phyloP scores from a whole-genome alignment of 2,797 vertebrate genomes.

The Peromyscus melanophrys region DNA sequence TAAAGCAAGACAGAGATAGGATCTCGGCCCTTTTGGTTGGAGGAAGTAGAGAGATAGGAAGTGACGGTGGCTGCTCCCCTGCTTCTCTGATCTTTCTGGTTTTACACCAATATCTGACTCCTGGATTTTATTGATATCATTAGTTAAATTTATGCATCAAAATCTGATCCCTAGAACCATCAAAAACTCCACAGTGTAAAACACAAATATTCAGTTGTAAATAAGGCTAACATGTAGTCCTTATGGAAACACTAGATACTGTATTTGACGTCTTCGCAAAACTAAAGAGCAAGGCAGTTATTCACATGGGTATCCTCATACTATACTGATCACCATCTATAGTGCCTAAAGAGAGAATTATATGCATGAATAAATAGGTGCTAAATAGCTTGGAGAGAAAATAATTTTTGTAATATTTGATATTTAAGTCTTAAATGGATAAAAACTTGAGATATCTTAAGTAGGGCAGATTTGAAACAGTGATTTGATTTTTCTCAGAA shows the following conservation, averaged over 20 bases:
- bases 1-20: too few relatives aligned
- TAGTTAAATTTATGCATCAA: neutral
- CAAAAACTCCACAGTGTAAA: neutral
- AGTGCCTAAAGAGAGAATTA: neutral
- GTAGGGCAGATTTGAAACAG: neutral
- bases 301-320: neutral
- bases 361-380: neutral
- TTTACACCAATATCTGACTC: too few relatives aligned
- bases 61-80: too few relatives aligned
- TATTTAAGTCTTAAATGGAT: neutral
- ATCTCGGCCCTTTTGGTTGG: too few relatives aligned
- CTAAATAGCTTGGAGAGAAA: constrained; percentile 13
- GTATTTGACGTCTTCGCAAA: neutral
- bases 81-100: too few relatives aligned
- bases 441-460: neutral
- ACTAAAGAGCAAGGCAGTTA: neutral
- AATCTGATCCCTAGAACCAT: neutral
- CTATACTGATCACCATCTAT: neutral
- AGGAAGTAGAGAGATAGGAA: too few relatives aligned
- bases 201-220: neutral
- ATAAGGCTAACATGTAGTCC: neutral
- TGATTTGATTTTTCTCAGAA: neutral
- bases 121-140: too few relatives aligned
- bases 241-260: neutral
- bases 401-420: neutral